Evolutionary conservation across 2,797 vertebrate species (phyloP).

Genomic region (Xiphorhynchus erythropygius): DNA sequence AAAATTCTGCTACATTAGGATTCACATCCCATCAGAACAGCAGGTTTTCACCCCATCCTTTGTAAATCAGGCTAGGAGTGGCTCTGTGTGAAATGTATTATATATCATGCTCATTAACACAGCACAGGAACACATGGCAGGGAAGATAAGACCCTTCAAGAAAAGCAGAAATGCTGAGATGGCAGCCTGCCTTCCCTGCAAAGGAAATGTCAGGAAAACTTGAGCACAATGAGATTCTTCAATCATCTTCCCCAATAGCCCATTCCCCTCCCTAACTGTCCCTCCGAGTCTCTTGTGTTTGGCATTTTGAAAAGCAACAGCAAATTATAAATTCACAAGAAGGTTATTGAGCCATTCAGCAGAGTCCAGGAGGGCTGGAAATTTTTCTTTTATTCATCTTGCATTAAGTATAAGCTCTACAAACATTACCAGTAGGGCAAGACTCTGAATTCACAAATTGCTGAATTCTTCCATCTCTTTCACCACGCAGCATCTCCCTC

Average conservation of each 20-base stretch:
- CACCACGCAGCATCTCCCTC: background rate
- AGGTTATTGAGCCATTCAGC: background rate
- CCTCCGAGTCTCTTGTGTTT: background rate
- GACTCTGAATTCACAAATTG: background rate
- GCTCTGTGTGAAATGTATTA: background rate
- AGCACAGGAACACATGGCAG: slow-evolving; percentile 11
- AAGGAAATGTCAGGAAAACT: slow-evolving; percentile 24
- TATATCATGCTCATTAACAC: slow-evolving; percentile 46
- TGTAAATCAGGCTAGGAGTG: slow-evolving; percentile 14
- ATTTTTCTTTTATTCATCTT: background rate
- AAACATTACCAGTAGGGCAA: background rate
- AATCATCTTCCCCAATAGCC: background rate
- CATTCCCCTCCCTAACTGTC: background rate
- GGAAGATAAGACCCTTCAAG: slow-evolving; percentile 36
- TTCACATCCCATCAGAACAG: background rate
- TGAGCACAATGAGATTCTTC: slow-evolving; percentile 27
- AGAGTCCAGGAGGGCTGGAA: background rate
- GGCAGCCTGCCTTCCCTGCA: background rate
- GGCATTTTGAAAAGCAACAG: background rate
- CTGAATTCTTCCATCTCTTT: background rate
- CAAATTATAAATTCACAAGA: background rate
- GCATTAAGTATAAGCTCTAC: background rate
- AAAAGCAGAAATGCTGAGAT: slow-evolving; percentile 17
- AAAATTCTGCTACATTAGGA: slow-evolving; percentile 15
- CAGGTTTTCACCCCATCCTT: slow-evolving; percentile 26